A percentile compares a stretch with the other conserved stretches of the same genome.
phyloP scores from a whole-genome alignment of 2,797 vertebrate genomes.

The Eulemur mongoz region DNA sequence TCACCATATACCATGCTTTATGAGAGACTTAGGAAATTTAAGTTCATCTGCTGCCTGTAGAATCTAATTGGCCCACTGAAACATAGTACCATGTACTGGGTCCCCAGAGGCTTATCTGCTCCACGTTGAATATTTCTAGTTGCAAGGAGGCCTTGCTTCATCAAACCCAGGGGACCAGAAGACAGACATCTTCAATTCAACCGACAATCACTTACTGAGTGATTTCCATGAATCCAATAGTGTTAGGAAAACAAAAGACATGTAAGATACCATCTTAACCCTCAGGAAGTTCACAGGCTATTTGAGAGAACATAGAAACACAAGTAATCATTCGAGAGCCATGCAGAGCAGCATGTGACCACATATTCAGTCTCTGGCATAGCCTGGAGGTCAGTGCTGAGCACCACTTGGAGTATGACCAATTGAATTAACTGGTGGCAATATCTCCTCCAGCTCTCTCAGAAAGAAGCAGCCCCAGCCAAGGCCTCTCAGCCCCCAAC shows the following conservation, averaged over 20 bases:
- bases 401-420: background rate
- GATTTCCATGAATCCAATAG: background rate
- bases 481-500: background rate
- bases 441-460: background rate
- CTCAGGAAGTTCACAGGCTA: background rate
- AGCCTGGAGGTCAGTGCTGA: background rate
- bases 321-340: background rate
- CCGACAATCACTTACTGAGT: background rate
- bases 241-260: background rate
- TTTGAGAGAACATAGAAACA: background rate
- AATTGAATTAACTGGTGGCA: background rate
- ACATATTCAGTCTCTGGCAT: background rate
- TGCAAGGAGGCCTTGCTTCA: background rate
- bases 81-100: background rate
- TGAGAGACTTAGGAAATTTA: background rate
- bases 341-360: background rate
- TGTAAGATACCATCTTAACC: background rate
- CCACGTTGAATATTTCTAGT: background rate
- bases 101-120: background rate
- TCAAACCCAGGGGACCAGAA: background rate
- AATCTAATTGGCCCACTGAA: background rate
- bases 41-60: background rate
- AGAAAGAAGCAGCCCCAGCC: background rate
- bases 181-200: conserved; percentile 23
- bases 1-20: background rate